These are phyloP conservation scores for Odontamblyopus lacepedii DNA, from an alignment of 2,797 vertebrate genomes.

Conservation along the genomic window DNA sequence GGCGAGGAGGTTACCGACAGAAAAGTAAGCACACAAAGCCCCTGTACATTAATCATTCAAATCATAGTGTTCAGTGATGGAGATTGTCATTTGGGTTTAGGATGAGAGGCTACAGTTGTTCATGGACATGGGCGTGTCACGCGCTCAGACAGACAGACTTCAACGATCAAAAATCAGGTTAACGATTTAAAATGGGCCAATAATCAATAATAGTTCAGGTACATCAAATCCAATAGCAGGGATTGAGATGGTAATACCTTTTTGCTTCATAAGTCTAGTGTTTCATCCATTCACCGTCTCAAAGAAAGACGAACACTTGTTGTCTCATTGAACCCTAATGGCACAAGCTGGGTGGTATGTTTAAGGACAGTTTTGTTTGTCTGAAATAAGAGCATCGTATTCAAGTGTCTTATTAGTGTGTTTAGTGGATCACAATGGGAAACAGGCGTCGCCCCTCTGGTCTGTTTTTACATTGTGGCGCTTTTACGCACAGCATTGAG, in stretches of 20 bases:
- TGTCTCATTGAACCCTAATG: neutral
- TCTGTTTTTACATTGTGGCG: constrained; percentile 30
- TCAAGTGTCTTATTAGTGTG: constrained; percentile 17
- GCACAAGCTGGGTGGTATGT: neutral
- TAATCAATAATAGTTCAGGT: neutral
- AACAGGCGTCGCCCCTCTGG: constrained; percentile 65
- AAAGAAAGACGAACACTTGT: constrained; percentile 24
- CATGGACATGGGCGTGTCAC: constrained; percentile 70
- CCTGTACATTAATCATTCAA: neutral
- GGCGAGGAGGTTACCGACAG: constrained; percentile 89
- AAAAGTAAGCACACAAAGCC: constrained; percentile 81
- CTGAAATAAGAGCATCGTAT: constrained; percentile 14
- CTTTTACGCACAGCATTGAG: constrained; percentile 28
- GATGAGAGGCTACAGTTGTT: constrained; percentile 28
- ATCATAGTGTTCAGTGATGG: neutral
- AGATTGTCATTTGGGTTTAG: constrained; percentile 5
- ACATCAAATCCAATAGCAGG: neutral
- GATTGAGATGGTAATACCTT: neutral
- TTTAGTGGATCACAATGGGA: constrained; percentile 40
- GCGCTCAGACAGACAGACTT: constrained; percentile 29
- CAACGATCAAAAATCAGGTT: neutral
- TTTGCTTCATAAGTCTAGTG: neutral
- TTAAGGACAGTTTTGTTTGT: neutral
- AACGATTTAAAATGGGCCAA: neutral
- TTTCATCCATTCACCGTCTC: constrained; percentile 21